phyloP scores from a whole-genome alignment of 2,888 invertebrate genomes.

The Formica aserva region DNA sequence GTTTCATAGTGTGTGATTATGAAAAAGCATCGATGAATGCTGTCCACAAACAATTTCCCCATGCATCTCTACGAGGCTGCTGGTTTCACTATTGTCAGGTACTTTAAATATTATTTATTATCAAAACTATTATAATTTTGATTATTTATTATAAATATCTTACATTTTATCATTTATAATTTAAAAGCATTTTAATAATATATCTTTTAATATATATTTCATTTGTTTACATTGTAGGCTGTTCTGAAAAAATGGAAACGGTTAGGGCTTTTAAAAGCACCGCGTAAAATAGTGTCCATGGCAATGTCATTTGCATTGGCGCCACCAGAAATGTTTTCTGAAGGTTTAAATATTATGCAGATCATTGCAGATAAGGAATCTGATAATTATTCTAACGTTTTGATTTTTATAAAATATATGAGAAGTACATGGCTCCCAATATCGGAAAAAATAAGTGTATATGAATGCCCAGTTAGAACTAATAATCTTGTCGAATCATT shows the following conservation, averaged over 20 bases:
- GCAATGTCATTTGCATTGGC: conserved; percentile 6
- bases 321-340: conserved; percentile 11
- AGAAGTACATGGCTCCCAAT: neutral
- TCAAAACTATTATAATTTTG: neutral
- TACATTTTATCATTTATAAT: too few relatives aligned
- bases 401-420: conserved; percentile 9
- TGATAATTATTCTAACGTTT: neutral
- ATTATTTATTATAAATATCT: neutral
- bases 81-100: conserved; percentile 17
- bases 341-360: conserved; percentile 13
- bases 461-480: neutral
- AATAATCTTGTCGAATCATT: conserved; percentile 4
- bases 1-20: conserved; percentile 2
- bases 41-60: too few relatives aligned
- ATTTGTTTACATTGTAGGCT: neutral
- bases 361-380: neutral
- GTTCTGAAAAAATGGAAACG: conserved; percentile 9
- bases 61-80: neutral
- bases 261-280: neutral
- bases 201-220: neutral
- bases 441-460: neutral
- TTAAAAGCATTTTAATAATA: too few relatives aligned
- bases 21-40: conserved; percentile 16
- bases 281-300: neutral
- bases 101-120: conserved; percentile 4